Percentiles rank a stretch among this genome's conserved stretches.
Evolutionary conservation across 2,888 invertebrate genomes (phyloP).

Genomic region (Apodemia duryi): DNA sequence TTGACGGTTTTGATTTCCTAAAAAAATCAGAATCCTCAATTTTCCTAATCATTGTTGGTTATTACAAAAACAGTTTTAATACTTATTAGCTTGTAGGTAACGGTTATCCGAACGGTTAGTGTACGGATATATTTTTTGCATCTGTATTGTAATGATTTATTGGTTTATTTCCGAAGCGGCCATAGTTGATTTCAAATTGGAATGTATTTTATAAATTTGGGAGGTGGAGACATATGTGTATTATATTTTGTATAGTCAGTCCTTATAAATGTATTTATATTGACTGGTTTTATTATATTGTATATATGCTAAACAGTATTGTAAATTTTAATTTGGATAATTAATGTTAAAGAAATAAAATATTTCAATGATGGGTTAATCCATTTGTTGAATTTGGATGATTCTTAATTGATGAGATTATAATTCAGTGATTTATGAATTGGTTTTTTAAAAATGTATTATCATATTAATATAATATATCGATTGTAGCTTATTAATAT

Average conservation of each 20-base stretch:
- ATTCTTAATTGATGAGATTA: not conserved
- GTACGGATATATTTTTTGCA: slow-evolving; percentile 31
- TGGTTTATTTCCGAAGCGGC: slow-evolving; percentile 42
- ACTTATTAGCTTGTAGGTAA: slow-evolving; percentile 53
- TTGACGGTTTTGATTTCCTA: slow-evolving; percentile 48
- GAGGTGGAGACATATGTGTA: slow-evolving; percentile 39
- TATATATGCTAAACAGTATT: slow-evolving; percentile 6
- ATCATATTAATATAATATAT: too few relatives aligned
- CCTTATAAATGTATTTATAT: not conserved
- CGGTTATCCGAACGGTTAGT: slow-evolving; percentile 39
- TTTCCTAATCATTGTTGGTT: slow-evolving; percentile 57
- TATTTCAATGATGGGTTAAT: too few relatives aligned
- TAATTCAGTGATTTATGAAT: too few relatives aligned
- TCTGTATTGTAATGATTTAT: slow-evolving; percentile 20
- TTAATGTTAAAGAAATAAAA: not conserved
- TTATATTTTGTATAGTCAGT: slow-evolving; percentile 6
- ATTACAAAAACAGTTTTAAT: slow-evolving; percentile 45
- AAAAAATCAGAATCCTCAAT: slow-evolving; percentile 51
- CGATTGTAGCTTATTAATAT: not conserved
- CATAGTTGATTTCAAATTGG: slow-evolving; percentile 55
- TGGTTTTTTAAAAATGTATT: too few relatives aligned
- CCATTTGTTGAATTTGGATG: not conserved
- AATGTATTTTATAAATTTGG: slow-evolving; percentile 38
- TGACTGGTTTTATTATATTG: not conserved
- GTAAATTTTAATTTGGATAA: not conserved